phyloP scores from a whole-genome alignment of 1,140 invertebrate species.

The Dreissena rostriformis region DNA sequence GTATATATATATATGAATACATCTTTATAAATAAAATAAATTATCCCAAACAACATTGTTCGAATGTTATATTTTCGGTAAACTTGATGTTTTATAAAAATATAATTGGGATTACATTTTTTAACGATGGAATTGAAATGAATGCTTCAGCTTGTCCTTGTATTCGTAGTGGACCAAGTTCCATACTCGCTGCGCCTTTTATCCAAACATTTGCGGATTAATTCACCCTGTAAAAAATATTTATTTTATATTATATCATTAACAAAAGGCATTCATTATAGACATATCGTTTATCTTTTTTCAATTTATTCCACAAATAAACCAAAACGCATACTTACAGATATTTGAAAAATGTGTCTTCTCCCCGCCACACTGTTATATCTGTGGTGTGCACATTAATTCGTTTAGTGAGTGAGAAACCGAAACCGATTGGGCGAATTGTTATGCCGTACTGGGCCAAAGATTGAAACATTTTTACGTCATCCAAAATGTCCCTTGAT shows the following conservation, averaged over 20 bases:
- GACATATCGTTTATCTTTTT: not conserved
- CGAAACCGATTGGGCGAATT: conserved; percentile 21
- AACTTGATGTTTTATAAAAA: too few relatives aligned
- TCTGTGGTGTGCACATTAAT: not conserved
- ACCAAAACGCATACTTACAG: conserved; percentile 17
- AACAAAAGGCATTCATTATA: not conserved
- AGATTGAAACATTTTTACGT: not conserved
- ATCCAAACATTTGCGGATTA: conserved; percentile 19
- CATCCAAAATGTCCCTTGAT: conserved; percentile 27
- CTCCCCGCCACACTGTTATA: not conserved
- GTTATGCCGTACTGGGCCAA: not conserved
- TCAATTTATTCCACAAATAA: not conserved
- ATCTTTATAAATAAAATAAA: too few relatives aligned
- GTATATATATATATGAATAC: too few relatives aligned
- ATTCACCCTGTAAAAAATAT: conserved; percentile 1
- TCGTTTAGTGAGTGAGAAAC: conserved; percentile 18
- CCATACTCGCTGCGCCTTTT: not conserved
- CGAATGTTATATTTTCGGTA: too few relatives aligned
- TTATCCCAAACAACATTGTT: too few relatives aligned
- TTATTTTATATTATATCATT: not conserved
- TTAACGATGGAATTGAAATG: not conserved
- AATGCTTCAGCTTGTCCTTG: not conserved
- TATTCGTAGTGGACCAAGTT: not conserved
- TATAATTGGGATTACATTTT: not conserved
- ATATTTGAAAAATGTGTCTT: conserved; percentile 32